Base-by-base conservation (phyloP, 1,140 invertebrate species). In the Scylla paramamosain region DNA sequence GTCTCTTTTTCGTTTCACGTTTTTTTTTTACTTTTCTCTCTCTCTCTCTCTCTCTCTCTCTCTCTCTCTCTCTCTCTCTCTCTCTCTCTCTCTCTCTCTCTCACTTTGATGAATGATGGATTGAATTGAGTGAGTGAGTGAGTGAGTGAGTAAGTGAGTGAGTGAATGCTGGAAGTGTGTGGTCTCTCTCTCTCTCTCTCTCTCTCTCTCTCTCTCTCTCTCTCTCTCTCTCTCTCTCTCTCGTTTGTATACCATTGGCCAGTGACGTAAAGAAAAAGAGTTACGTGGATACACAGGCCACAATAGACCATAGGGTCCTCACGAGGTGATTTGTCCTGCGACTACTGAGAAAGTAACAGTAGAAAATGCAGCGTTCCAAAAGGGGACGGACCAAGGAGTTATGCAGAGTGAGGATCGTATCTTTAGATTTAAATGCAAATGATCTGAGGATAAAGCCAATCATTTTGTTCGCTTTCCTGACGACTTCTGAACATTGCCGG, bases 191-290 rank as follows among this genome's bases (percentile, higher is more conserved):
- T 39, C 32, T 86, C 32, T 39, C n/a, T 86, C 32, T 86, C 83
- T 86, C 25, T 86, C 25, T 39, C 25, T 86, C 25, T 39, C 32
- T 86, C 28, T 39, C 32, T 86, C 32, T 39, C 32, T 86, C 32
- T 39, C 83, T 86, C 32, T 39, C 83, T 86, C 32, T 86, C 83
- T 86, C 32, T 39, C 83, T 86, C 32, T 39, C 32, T 86, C 32
- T 39, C 32, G 4, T 20, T 31, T 20, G 4, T 20, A 6, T 20
- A 25, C 28, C 77, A 39, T 39, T 39, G 6, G 39, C 39, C 6
- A 39, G 1, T 39, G 1, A 39, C 39, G 6, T 39, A 39, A 39
- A 39, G 39, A 39, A 39, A n/a, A n/a, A n/a, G n/a, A n/a, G n/a
- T n/a, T n/a, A n/a, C n/a, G n/a, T n/a, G n/a, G n/a, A n/a, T 39